phyloP scores from a whole-genome alignment of 2,888 invertebrate species.

The Saturnia japonica region DNA sequence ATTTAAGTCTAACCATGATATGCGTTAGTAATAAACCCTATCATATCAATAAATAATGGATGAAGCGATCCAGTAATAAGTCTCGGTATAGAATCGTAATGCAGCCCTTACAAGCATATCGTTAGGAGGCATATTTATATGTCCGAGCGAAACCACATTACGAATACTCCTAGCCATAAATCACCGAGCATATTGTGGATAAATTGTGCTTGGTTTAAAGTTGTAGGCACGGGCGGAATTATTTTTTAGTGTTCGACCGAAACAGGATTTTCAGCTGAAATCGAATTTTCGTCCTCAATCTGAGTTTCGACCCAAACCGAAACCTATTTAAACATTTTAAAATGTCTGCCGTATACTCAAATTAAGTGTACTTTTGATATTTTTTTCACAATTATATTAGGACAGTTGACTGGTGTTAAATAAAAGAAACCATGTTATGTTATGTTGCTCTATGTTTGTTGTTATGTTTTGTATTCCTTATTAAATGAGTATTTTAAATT shows the following conservation, averaged over 20 bases:
- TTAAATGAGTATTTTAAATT: too few species aligned
- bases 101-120: conserved; percentile 30
- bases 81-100: conserved; percentile 5
- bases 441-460: too few species aligned
- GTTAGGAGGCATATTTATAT: conserved; percentile 49
- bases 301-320: too few species aligned
- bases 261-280: too few species aligned
- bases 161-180: conserved; percentile 44
- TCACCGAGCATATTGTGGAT: conserved; percentile 43
- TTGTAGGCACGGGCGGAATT: background rate
- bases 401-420: too few species aligned
- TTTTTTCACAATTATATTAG: too few species aligned
- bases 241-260: conserved; percentile 9
- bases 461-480: too few species aligned
- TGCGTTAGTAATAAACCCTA: background rate
- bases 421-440: too few species aligned
- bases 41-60: conserved; percentile 7
- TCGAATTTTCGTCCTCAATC: too few species aligned
- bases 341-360: too few species aligned
- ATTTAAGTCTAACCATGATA: background rate
- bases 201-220: conserved; percentile 30
- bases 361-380: too few species aligned
- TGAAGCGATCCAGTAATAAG: background rate
- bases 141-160: conserved; percentile 51
- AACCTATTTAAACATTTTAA: too few species aligned